phyloP scores from a whole-genome alignment of 2,797 vertebrate species.

The Tokudaia tokunoshimensis region DNA sequence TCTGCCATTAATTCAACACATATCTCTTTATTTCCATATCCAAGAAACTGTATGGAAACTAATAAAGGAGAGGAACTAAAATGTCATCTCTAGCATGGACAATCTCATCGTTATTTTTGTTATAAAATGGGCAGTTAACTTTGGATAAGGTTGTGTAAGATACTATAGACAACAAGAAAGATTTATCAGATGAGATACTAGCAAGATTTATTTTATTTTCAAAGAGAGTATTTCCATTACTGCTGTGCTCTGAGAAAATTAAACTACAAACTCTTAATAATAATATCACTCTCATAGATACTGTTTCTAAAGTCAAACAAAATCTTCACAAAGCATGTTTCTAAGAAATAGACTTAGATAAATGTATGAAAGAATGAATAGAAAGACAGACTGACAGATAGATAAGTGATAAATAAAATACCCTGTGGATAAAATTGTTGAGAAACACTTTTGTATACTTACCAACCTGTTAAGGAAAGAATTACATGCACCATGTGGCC shows the following conservation, averaged over 20 bases:
- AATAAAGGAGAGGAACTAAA: conserved; percentile 8
- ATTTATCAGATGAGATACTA: conserved; percentile 5
- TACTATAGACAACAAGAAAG: background rate
- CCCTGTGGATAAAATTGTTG: background rate
- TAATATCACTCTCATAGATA: background rate
- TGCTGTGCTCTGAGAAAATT: background rate
- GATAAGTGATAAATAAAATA: background rate
- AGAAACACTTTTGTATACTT: conserved; percentile 6
- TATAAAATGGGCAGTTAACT: background rate
- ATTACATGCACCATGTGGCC: background rate
- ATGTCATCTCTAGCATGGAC: background rate
- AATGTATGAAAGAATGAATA: background rate
- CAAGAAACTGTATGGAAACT: background rate
- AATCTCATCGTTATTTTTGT: background rate
- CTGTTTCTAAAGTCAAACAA: background rate
- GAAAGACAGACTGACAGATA: background rate
- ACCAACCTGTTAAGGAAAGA: background rate
- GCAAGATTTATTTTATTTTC: background rate
- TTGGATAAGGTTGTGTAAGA: background rate
- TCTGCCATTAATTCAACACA: background rate
- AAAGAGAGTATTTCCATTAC: background rate
- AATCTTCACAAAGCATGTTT: background rate
- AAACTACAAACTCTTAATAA: background rate
- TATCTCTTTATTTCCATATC: background rate
- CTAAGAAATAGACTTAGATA: background rate